Evolutionary conservation across 2,113 vertebrate species (phyloP).

Genomic region (Taurulus bubalis): DNA sequence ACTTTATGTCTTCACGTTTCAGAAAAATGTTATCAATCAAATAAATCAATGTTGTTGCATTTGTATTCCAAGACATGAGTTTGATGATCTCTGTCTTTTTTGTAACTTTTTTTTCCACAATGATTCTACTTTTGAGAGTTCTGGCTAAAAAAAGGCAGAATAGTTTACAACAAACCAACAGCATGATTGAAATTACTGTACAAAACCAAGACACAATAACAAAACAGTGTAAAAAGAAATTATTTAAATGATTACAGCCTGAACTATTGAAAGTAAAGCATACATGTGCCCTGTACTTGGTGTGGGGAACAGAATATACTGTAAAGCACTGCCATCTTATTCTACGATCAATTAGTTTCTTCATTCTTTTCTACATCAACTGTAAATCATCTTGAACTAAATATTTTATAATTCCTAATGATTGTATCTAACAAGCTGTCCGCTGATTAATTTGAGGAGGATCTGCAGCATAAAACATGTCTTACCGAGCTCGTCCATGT

Average conservation of each 20-base stretch:
- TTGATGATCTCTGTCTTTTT: neutral
- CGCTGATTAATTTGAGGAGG: neutral
- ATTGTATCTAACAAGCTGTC: neutral
- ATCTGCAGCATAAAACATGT: neutral
- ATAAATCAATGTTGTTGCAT: neutral
- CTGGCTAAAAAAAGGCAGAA: neutral
- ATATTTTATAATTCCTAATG: neutral
- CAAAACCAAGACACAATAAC: neutral
- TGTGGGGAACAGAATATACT: neutral
- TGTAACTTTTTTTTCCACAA: neutral
- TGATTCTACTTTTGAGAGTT: neutral
- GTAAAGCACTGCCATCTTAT: neutral
- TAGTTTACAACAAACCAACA: neutral
- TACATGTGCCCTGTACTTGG: neutral
- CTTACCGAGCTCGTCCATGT: slow-evolving; percentile 81
- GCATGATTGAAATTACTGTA: neutral
- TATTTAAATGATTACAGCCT: neutral
- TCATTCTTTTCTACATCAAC: neutral
- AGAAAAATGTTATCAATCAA: neutral
- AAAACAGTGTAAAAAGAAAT: neutral
- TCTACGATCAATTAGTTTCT: neutral
- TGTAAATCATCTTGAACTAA: neutral
- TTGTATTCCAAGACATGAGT: neutral
- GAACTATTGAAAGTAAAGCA: neutral
- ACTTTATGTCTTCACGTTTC: neutral